Conservation (phyloP, 2,888 invertebrate genomes). For the Trachelus stipa region DNA sequence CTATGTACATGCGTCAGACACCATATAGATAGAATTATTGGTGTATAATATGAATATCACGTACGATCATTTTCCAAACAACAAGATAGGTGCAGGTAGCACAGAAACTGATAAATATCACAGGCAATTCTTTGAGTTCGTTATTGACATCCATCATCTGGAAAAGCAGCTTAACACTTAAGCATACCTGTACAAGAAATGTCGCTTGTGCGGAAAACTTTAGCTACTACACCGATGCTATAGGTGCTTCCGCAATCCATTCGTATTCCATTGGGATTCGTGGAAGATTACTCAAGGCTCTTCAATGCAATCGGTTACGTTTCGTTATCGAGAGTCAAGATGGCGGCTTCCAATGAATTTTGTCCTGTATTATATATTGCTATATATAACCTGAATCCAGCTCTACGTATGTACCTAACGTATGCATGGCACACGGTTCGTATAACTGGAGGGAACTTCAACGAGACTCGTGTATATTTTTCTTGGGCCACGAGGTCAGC, state of each 20-base stretch:
- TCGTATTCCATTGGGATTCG: conserved; percentile 27
- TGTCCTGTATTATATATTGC: neutral
- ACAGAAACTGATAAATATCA: no score
- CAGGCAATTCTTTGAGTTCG: no score
- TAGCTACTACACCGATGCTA: neutral
- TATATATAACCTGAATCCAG: neutral
- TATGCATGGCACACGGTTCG: neutral
- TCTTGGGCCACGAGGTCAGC: neutral
- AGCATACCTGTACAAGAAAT: neutral
- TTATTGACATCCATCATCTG: no score
- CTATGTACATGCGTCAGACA: no score
- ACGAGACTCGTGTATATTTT: neutral
- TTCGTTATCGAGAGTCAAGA: neutral
- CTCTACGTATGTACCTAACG: neutral
- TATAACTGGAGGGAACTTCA: neutral
- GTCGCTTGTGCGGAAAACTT: neutral
- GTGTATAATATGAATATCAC: no score
- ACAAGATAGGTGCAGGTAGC: no score
- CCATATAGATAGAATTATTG: no score
- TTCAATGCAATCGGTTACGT: conserved; percentile 25
- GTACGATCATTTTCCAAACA: no score
- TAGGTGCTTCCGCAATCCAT: conserved; percentile 26
- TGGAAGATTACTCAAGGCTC: conserved; percentile 33
- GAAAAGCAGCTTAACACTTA: no score
- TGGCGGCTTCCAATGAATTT: neutral